Evolutionary conservation across 2,888 invertebrate species (phyloP).

Genomic region (Exocentrus adspersus): DNA sequence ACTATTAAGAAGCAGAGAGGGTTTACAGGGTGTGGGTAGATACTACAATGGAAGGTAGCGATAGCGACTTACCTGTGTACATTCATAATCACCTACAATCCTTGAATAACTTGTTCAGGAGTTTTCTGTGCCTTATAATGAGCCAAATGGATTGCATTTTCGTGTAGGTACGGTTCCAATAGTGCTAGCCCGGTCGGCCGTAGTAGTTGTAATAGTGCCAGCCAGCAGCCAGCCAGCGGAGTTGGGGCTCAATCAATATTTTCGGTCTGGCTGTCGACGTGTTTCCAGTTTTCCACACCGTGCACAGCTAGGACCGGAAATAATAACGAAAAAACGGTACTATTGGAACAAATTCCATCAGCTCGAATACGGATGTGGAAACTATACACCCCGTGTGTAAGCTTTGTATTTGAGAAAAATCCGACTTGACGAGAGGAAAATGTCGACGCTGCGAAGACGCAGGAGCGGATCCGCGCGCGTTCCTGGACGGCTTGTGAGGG

Average conservation of each 20-base stretch:
- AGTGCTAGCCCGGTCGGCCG: slow-evolving; percentile 36
- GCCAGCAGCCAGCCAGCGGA: too few relatives aligned
- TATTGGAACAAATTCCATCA: slow-evolving; percentile 30
- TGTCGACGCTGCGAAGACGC: slow-evolving; percentile 44
- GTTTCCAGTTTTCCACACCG: too few relatives aligned
- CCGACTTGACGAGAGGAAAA: too few relatives aligned
- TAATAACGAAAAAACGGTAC: slow-evolving; percentile 19
- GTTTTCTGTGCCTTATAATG: slow-evolving; percentile 54
- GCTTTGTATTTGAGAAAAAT: too few relatives aligned
- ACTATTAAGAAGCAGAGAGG: too few relatives aligned
- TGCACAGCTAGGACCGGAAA: too few relatives aligned
- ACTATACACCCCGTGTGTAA: too few relatives aligned
- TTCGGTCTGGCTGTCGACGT: slow-evolving; percentile 49
- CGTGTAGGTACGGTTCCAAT: slow-evolving; percentile 47
- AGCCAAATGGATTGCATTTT: slow-evolving; percentile 58
- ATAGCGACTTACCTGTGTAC: slow-evolving; percentile 55
- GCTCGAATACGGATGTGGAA: too few relatives aligned
- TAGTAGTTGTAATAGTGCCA: slow-evolving; percentile 35
- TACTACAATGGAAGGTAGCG: too few relatives aligned
- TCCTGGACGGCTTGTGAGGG: slow-evolving; percentile 52
- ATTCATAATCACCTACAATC: slow-evolving; percentile 62
- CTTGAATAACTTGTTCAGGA: slow-evolving; percentile 56
- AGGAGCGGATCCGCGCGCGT: slow-evolving; percentile 33
- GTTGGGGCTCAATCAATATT: slow-evolving; percentile 55
- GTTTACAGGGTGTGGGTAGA: too few relatives aligned